Conservation (phyloP, 2,888 invertebrate genomes). For the Pyrrhia umbra region DNA sequence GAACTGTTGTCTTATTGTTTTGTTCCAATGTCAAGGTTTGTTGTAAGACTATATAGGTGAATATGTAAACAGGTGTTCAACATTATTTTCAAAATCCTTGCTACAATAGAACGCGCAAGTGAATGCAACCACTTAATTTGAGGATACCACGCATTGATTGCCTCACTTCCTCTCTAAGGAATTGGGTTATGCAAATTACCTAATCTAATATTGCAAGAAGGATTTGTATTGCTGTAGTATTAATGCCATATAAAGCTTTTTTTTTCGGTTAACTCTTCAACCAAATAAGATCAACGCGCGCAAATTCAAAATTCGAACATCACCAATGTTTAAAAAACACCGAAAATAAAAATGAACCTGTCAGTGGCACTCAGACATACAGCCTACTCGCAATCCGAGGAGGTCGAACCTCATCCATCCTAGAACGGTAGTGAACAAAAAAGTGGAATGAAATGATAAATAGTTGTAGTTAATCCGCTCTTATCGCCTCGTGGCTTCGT, state of each 20-base stretch:
- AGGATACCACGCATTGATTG: constrained; percentile 53
- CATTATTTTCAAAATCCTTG: constrained; percentile 23
- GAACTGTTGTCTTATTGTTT: constrained; percentile 55
- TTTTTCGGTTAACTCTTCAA: too few species aligned
- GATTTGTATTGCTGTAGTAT: constrained; percentile 20
- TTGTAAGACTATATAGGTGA: constrained; percentile 17
- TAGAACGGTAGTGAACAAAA: constrained; percentile 86
- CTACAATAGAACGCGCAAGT: constrained; percentile 8
- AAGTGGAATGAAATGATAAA: constrained; percentile 86
- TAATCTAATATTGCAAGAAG: constrained; percentile 36
- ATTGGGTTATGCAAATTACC: constrained; percentile 50
- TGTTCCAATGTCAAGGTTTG: constrained; percentile 53
- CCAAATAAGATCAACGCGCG: constrained; percentile 5
- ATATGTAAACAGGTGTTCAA: constrained; percentile 31
- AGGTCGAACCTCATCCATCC: constrained; percentile 77
- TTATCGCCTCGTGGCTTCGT: constrained; percentile 83
- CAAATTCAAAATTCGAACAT: constrained; percentile 43
- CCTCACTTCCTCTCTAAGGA: constrained; percentile 46
- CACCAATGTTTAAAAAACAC: background rate
- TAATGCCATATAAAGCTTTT: background rate
- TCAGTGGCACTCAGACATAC: constrained; percentile 62
- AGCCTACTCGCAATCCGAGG: constrained; percentile 70
- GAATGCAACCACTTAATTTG: constrained; percentile 23
- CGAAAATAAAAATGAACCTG: constrained; percentile 58
- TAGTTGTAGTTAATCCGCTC: constrained; percentile 88